These are phyloP conservation scores for Myripristis jacobus DNA, from an alignment of 2,797 vertebrate species.

Conservation along the genomic window DNA sequence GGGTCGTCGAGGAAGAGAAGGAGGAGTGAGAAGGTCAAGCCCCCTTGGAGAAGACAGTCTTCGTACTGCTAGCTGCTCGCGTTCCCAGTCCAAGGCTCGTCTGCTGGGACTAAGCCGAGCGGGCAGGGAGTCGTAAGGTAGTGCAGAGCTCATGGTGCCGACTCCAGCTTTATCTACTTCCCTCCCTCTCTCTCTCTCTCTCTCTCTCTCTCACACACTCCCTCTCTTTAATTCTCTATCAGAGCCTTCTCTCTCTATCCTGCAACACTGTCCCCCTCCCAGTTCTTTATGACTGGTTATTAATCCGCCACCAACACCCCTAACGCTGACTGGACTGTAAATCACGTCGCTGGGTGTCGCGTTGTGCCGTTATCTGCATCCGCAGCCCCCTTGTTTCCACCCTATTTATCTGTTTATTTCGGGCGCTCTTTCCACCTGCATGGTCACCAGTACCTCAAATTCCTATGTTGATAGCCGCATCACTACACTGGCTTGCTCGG, in stretches of 20 bases:
- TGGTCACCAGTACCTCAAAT: constrained; percentile 59
- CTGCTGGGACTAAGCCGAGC: constrained; percentile 78
- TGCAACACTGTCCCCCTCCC: constrained; percentile 58
- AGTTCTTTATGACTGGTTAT: constrained; percentile 80
- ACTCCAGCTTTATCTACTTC: constrained; percentile 72
- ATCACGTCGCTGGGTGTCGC: constrained; percentile 71
- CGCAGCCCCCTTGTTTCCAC: constrained; percentile 69
- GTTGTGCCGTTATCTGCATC: constrained; percentile 78
- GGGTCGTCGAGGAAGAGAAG: constrained; percentile 74
- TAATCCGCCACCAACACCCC: constrained; percentile 70
- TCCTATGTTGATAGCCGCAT: constrained; percentile 47
- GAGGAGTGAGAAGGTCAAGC: constrained; percentile 69
- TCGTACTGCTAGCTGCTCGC: constrained; percentile 73
- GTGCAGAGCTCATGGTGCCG: constrained; percentile 79
- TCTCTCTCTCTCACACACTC: constrained; percentile 47
- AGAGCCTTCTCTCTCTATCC: constrained; percentile 50
- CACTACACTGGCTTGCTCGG: constrained; percentile 46
- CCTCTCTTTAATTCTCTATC: constrained; percentile 58
- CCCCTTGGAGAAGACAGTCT: constrained; percentile 78
- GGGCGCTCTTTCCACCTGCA: constrained; percentile 69
- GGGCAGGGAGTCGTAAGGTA: constrained; percentile 80
- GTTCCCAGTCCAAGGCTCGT: constrained; percentile 75
- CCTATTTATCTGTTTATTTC: constrained; percentile 75
- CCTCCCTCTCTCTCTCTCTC: constrained; percentile 53
- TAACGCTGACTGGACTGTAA: constrained; percentile 73